Evolutionary conservation across 2,113 vertebrate species (phyloP).

Genomic region (Antechinus stuartii): DNA sequence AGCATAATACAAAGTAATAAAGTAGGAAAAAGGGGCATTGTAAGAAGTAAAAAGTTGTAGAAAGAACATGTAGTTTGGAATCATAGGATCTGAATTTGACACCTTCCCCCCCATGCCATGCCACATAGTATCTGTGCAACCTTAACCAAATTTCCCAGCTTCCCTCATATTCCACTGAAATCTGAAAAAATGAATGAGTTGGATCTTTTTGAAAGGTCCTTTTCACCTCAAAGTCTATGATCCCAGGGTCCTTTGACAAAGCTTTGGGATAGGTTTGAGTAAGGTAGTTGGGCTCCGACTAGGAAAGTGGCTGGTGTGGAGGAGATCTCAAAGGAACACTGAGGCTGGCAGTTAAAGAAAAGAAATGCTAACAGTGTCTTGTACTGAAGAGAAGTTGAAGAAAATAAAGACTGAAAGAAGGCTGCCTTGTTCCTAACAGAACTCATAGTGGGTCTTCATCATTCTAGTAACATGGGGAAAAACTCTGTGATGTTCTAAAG

Average conservation of each 20-base stretch:
- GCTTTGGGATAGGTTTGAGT: neutral
- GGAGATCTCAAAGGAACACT: neutral
- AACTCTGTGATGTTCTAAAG: neutral
- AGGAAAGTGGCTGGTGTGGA: neutral
- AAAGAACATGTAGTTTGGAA: neutral
- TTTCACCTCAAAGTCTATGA: neutral
- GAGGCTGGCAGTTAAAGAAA: neutral
- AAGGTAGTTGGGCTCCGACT: neutral
- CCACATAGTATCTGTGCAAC: neutral
- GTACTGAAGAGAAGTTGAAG: neutral
- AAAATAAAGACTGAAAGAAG: slow-evolving; percentile 5
- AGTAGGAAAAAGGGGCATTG: neutral
- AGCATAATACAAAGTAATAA: neutral
- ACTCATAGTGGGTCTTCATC: neutral
- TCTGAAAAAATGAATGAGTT: neutral
- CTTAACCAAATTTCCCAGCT: neutral
- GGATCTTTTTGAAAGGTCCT: neutral
- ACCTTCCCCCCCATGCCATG: neutral
- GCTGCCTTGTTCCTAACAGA: neutral
- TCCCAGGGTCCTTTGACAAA: neutral
- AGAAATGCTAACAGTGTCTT: neutral
- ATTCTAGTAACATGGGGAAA: neutral
- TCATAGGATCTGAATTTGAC: neutral
- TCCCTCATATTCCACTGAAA: neutral
- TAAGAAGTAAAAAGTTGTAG: neutral